Base-by-base conservation (phyloP, 2,888 invertebrate species). In the Byasa hedistus region DNA sequence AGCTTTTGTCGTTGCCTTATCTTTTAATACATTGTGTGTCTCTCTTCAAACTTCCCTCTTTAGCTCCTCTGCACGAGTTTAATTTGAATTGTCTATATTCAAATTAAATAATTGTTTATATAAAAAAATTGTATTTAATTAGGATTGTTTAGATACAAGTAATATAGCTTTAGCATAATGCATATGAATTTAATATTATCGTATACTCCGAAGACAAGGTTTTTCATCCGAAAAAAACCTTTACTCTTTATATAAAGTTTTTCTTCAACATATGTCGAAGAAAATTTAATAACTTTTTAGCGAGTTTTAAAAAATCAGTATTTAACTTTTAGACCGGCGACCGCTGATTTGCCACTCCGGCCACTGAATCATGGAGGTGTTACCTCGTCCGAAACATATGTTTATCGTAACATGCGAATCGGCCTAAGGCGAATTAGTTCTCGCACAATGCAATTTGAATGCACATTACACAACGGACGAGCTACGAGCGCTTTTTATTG, bases 381-480 rank as follows among this genome's bases (percentile, higher is more conserved):
- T 69, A 70, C 70, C 68, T 67, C 66, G 87, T 89, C 89, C 86
- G 89, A 83, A 89, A 86, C 90, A 91, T 90, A 84, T 90, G 90
- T 91, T 91, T 90, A 91, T 90, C 90, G 90, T 84, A 86, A 88
- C 87, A 85, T 86, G 87, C 87, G 88, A 87, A 91, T 91, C 91
- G 84, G 87, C 89, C 89, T 90, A 88, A 89, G 87, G 89, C 89
- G 90, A 91, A 91, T 91, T 91, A 91, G 91, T 89, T 91, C 89
- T 89, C 91, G 90, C 90, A 91, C 91, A 91, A 91, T 91, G 91
- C 91, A 91, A 91, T 91, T 91, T 91, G 90, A 91, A 91, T 91
- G 91, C 90, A 90, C 89, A 91, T 91, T 91, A 91, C 91, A 91
- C 91, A 91, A 90, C 91, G 87, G 87, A 89, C 90, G 87, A 88